Conservation (phyloP, 2,113 vertebrate genomes). For the Plotosus lineatus region DNA sequence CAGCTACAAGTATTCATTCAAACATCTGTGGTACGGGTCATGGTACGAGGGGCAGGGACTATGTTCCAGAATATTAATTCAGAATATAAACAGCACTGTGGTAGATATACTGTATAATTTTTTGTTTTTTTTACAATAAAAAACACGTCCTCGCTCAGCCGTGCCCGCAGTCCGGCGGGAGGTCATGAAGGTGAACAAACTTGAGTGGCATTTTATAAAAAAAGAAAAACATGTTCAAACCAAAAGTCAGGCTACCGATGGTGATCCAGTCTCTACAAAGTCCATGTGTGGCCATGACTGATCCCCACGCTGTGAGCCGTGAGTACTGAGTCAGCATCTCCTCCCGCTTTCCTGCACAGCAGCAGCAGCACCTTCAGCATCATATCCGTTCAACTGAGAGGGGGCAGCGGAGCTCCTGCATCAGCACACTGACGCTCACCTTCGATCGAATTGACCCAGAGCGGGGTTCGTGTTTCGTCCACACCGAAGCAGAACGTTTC, state of each 20-base stretch:
- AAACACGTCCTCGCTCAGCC: background rate
- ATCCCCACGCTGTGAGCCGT: background rate
- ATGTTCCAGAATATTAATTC: background rate
- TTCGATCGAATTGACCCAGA: background rate
- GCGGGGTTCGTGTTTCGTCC: conserved; percentile 16
- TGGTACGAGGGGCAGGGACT: background rate
- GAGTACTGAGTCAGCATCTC: background rate
- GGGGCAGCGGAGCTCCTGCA: background rate
- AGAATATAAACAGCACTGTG: background rate
- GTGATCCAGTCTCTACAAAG: background rate
- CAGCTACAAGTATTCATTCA: too few species aligned
- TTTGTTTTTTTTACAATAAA: background rate
- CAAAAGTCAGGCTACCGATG: background rate
- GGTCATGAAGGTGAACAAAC: background rate
- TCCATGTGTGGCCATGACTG: background rate
- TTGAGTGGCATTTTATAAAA: background rate
- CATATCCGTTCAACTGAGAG: background rate
- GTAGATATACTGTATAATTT: background rate
- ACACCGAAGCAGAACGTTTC: background rate
- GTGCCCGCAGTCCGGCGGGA: background rate
- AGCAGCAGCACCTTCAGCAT: too few species aligned
- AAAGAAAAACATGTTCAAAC: background rate
- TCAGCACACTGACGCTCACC: conserved; percentile 1
- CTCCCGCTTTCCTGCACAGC: background rate
- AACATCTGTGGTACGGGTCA: too few species aligned